These are phyloP conservation scores for Catamblyrhynchus diadema DNA, from an alignment of 2,797 vertebrate genomes.

Conservation along the genomic window DNA sequence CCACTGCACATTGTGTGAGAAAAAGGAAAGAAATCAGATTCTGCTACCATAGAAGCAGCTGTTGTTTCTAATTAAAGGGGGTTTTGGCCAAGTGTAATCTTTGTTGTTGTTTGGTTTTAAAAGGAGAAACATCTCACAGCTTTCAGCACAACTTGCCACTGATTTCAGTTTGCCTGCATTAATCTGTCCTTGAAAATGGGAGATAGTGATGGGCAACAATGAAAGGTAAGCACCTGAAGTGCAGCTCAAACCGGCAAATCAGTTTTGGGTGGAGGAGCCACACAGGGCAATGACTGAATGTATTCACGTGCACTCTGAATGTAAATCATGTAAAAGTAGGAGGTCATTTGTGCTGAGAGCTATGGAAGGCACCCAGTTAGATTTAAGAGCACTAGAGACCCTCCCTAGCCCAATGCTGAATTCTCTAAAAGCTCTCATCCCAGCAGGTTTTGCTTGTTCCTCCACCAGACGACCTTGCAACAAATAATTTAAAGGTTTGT, in stretches of 20 bases:
- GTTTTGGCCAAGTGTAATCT: not conserved
- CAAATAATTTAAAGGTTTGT: not conserved
- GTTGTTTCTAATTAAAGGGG: not conserved
- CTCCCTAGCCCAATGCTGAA: not conserved
- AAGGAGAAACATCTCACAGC: not conserved
- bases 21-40: not conserved
- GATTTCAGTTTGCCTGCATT: not conserved
- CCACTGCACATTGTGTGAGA: not conserved
- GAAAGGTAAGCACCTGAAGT: not conserved
- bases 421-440: not conserved
- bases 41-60: not conserved
- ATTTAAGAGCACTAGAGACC: not conserved
- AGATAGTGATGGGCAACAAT: not conserved
- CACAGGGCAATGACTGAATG: rapidly evolving
- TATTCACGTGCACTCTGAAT: not conserved
- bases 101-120: not conserved
- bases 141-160: not conserved
- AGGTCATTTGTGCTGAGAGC: not conserved
- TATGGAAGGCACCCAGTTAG: not conserved
- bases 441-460: not conserved
- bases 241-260: not conserved
- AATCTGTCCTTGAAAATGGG: not conserved
- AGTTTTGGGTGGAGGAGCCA: not conserved
- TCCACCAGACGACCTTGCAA: not conserved
- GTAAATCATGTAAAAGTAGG: not conserved